These are phyloP conservation scores for Cervus canadensis DNA, from an alignment of 2,113 vertebrate species.

Conservation along the genomic window DNA sequence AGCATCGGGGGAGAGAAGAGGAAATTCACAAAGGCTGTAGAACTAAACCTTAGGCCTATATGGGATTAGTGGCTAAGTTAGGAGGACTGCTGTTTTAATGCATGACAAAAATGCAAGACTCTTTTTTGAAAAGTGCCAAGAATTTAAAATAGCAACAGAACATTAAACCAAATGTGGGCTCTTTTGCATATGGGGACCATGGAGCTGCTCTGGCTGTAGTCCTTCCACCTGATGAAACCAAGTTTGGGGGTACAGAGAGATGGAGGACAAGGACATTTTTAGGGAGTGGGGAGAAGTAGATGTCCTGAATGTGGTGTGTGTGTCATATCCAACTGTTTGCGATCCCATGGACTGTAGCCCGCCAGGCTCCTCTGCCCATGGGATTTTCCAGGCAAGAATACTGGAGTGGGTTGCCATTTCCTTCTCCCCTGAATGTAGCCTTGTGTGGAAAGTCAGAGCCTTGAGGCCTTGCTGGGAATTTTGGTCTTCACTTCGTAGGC, in stretches of 20 bases:
- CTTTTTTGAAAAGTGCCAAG: neutral
- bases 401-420: neutral
- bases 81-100: neutral
- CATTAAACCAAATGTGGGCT: neutral
- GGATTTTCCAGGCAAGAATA: neutral
- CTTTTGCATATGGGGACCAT: neutral
- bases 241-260: neutral
- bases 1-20: fast-evolving
- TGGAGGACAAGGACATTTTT: neutral
- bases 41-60: neutral
- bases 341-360: neutral
- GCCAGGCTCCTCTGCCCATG: neutral
- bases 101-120: neutral
- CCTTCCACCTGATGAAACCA: neutral
- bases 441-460: neutral
- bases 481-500: too few species aligned
- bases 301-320: neutral
- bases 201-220: neutral
- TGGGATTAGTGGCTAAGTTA: neutral
- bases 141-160: neutral
- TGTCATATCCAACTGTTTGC: neutral
- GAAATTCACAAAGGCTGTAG: neutral
- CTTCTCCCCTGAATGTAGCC: neutral
- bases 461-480: neutral
- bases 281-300: neutral